A percentile compares a stretch with the other conserved stretches of the same genome.
Conservation (phyloP, 2,888 invertebrate genomes). For the Drosophila longiperda region DNA sequence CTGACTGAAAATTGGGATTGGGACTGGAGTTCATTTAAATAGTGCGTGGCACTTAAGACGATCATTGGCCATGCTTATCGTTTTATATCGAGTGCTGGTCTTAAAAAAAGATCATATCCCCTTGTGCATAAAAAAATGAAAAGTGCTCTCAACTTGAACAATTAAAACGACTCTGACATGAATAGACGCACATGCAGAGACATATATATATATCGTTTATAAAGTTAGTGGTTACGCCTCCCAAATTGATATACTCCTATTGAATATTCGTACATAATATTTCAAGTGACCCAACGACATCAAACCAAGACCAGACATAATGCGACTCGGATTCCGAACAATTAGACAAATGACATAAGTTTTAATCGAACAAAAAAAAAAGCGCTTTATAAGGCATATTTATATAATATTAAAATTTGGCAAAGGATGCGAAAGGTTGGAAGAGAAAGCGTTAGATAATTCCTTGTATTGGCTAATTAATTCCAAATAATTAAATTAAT, state of each 20-base stretch:
- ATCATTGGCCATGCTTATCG: slow-evolving; percentile 7
- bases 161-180: neutral
- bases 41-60: slow-evolving; percentile 25
- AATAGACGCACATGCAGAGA: neutral
- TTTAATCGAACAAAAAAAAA: neutral
- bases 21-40: slow-evolving; percentile 5
- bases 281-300: neutral
- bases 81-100: neutral
- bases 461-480: neutral
- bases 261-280: neutral
- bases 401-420: neutral
- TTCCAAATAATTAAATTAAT: neutral
- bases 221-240: neutral
- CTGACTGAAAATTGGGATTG: slow-evolving; percentile 3
- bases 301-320: neutral
- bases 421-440: neutral
- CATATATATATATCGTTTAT: neutral
- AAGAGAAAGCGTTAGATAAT: neutral
- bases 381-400: neutral
- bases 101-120: neutral
- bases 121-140: slow-evolving; percentile 6
- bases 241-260: neutral
- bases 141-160: slow-evolving; percentile 2
- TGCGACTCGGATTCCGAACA: neutral
- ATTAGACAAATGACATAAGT: neutral